Percentiles rank a stretch among this genome's conserved stretches.
Conservation (phyloP, 2,797 vertebrate genomes). For the Gambelia wislizenii region DNA sequence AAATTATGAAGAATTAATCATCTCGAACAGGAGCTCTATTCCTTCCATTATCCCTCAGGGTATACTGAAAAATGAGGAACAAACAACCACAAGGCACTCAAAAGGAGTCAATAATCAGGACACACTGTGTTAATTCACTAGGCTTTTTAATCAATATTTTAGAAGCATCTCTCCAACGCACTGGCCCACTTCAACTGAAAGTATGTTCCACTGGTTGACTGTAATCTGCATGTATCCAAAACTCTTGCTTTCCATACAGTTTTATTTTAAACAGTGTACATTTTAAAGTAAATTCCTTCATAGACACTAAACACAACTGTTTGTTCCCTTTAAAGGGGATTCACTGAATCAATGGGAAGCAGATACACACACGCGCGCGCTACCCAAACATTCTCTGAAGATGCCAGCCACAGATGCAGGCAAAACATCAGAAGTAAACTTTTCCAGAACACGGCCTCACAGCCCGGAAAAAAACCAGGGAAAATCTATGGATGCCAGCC, state of each 20-base stretch:
- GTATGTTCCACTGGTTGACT: slow-evolving; percentile 11
- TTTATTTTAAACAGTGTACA: slow-evolving; percentile 57
- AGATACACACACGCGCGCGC: too few relatives aligned
- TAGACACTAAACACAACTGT: too few relatives aligned
- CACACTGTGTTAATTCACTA: neutral
- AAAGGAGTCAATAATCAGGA: neutral
- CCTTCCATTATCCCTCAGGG: neutral
- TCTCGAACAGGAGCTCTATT: slow-evolving; percentile 4
- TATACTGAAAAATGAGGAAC: neutral
- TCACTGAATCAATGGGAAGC: too few relatives aligned
- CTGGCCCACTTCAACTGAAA: slow-evolving; percentile 10
- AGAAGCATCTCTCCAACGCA: slow-evolving; percentile 18
- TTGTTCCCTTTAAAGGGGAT: too few relatives aligned
- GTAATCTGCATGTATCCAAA: slow-evolving; percentile 21
- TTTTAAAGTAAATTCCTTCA: too few relatives aligned
- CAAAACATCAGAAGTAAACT: too few relatives aligned
- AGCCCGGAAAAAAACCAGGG: too few relatives aligned
- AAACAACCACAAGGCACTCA: slow-evolving; percentile 12
- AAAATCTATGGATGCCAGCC: too few relatives aligned
- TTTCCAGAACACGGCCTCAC: too few relatives aligned
- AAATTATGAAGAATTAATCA: slow-evolving; percentile 34
- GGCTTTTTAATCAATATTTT: slow-evolving; percentile 13
- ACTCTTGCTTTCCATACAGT: slow-evolving; percentile 55
- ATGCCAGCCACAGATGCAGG: too few relatives aligned
- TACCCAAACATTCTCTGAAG: too few relatives aligned